These are phyloP conservation scores for Thrips palmi DNA, from an alignment of 1,140 invertebrate genomes.

Conservation along the genomic window DNA sequence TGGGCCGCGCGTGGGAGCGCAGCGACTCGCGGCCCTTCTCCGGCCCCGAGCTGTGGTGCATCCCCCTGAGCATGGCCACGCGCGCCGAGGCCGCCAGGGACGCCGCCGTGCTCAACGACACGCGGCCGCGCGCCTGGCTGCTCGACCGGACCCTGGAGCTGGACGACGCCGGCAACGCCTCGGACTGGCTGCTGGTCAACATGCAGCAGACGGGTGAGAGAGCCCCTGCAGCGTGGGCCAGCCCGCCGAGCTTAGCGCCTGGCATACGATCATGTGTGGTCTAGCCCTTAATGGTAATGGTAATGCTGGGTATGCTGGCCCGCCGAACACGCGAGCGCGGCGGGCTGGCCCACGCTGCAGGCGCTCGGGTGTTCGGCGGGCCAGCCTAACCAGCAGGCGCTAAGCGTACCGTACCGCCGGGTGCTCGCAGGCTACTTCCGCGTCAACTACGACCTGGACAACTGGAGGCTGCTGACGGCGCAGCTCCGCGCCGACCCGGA, in stretches of 20 bases:
- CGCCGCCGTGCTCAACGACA: constrained; percentile 42
- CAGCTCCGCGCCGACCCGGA: constrained; percentile 41
- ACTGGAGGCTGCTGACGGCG: constrained; percentile 55
- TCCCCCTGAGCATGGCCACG: constrained; percentile 63
- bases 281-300: too few relatives aligned
- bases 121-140: constrained; percentile 36
- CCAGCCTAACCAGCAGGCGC: too few relatives aligned
- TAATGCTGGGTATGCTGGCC: too few relatives aligned
- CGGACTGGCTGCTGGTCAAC: constrained; percentile 72
- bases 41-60: constrained; percentile 74
- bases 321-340: too few relatives aligned
- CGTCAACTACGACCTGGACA: constrained; percentile 60
- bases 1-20: too few relatives aligned
- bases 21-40: too few relatives aligned
- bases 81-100: constrained; percentile 38
- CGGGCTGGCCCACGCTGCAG: too few relatives aligned
- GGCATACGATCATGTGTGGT: too few relatives aligned
- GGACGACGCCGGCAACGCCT: constrained; percentile 25
- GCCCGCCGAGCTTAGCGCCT: too few relatives aligned
- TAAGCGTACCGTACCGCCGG: too few relatives aligned
- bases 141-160: constrained; percentile 16
- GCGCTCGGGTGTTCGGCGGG: too few relatives aligned
- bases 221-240: too few relatives aligned
- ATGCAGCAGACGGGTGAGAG: constrained; percentile 39
- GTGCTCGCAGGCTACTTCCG: constrained; percentile 69